A percentile compares a stretch with the other conserved stretches of the same genome.
Conservation (phyloP, 2,797 vertebrate genomes). For the Discoglossus pictus region DNA sequence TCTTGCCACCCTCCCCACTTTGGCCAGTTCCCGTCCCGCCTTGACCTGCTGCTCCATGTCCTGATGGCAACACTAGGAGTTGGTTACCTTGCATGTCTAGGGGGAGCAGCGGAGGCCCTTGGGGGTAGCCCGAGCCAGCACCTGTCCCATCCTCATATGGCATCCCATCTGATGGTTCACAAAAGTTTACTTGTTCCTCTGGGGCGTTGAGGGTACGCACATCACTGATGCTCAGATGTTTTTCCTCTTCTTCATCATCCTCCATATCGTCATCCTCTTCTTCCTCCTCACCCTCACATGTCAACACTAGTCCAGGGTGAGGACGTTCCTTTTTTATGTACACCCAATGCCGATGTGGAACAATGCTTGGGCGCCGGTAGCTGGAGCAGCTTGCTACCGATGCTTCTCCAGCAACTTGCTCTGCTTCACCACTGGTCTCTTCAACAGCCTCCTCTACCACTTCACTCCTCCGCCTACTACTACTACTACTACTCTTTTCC, state of each 20-base stretch:
- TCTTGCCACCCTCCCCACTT: slow-evolving; percentile 72
- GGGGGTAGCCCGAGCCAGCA: slow-evolving; percentile 42
- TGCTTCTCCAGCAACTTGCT: slow-evolving; percentile 35
- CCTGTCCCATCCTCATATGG: slow-evolving; percentile 62
- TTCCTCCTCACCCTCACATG: slow-evolving; percentile 73
- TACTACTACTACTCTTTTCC: slow-evolving; percentile 27
- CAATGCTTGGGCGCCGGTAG: slow-evolving; percentile 77
- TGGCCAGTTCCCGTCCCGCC: slow-evolving; percentile 52
- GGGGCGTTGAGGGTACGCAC: slow-evolving; percentile 77
- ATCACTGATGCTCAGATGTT: slow-evolving; percentile 83
- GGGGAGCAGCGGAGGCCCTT: slow-evolving; percentile 76
- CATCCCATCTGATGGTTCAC: slow-evolving; percentile 80
- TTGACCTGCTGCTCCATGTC: slow-evolving; percentile 68
- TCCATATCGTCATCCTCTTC: slow-evolving; percentile 77
- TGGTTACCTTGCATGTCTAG: slow-evolving; percentile 89
- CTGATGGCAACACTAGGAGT: slow-evolving; percentile 71
- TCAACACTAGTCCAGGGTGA: slow-evolving; percentile 63
- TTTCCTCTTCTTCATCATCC: slow-evolving; percentile 68
- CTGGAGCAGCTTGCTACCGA: slow-evolving; percentile 66
- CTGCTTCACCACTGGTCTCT: slow-evolving; percentile 34
- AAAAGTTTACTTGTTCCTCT: slow-evolving; percentile 79
- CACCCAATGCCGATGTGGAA: slow-evolving; percentile 90
- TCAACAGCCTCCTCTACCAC: slow-evolving; percentile 45
- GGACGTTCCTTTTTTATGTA: slow-evolving; percentile 76
- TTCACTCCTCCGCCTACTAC: slow-evolving; percentile 32